Percentiles rank a stretch among this genome's conserved stretches.
Evolutionary conservation across 2,797 vertebrate genomes (phyloP).

Genomic region (Mionectes olivaceus): DNA sequence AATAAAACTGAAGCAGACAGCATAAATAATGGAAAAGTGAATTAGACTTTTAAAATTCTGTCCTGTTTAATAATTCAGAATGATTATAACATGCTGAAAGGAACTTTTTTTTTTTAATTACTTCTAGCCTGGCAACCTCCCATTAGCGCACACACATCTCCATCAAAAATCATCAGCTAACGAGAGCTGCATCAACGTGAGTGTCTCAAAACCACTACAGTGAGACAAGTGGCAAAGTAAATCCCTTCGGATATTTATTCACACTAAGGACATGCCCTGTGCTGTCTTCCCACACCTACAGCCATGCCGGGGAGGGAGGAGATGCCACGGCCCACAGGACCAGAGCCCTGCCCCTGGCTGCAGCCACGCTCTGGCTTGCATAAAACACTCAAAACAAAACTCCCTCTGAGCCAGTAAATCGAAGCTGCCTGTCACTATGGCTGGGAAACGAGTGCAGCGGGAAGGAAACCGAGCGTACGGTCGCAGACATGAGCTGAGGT

Average conservation of each 20-base stretch:
- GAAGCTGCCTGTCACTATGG: background rate
- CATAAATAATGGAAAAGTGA: conserved; percentile 68
- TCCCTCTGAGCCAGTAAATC: background rate
- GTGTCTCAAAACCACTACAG: too few species aligned
- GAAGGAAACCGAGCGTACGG: background rate
- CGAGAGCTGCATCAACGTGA: background rate
- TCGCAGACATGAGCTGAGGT: conserved; percentile 1
- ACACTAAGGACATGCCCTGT: background rate
- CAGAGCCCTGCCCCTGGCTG: background rate
- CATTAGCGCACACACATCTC: background rate
- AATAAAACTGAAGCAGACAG: conserved; percentile 44
- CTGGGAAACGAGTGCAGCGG: background rate
- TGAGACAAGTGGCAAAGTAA: background rate
- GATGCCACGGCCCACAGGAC: background rate
- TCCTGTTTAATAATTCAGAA: conserved; percentile 57
- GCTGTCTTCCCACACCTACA: background rate
- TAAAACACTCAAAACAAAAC: background rate
- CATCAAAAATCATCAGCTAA: conserved; percentile 20
- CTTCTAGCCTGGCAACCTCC: conserved; percentile 17
- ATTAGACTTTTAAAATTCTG: conserved; percentile 63
- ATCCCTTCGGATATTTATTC: background rate
- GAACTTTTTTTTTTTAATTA: conserved; percentile 56
- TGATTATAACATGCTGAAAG: conserved; percentile 49
- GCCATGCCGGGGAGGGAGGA: rapidly evolving
- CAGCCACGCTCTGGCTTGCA: background rate